Conservation (phyloP, 1,140 invertebrate genomes). For the Drosophila tristis region DNA sequence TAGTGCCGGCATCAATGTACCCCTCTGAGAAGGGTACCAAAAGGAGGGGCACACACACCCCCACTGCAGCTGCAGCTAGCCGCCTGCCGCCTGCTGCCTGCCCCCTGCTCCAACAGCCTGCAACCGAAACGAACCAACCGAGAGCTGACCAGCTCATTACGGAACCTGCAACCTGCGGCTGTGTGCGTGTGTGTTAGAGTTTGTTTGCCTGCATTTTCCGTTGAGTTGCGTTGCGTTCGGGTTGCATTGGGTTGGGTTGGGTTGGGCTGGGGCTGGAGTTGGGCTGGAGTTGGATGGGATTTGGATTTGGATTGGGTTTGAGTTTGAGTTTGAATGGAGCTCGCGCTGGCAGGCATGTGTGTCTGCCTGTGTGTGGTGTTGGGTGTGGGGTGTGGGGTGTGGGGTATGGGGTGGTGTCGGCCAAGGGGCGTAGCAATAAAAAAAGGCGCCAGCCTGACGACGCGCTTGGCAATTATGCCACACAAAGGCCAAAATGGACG, state of each 20-base stretch:
- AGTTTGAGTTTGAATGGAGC: too few relatives aligned
- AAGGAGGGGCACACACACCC: too few relatives aligned
- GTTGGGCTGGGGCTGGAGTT: too few relatives aligned
- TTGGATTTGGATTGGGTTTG: background rate
- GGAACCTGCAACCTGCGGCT: slow-evolving; percentile 36
- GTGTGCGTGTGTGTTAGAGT: slow-evolving; percentile 56
- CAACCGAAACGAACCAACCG: background rate
- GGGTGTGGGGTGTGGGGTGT: background rate
- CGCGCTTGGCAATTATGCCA: slow-evolving; percentile 74
- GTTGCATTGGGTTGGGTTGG: background rate
- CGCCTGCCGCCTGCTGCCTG: too few relatives aligned
- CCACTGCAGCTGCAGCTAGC: too few relatives aligned
- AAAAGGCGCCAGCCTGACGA: slow-evolving; percentile 68
- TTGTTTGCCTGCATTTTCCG: slow-evolving; percentile 48
- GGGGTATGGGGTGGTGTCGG: slow-evolving; percentile 22
- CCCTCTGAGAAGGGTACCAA: too few relatives aligned
- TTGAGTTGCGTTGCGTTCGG: background rate
- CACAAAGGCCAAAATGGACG: slow-evolving; percentile 51
- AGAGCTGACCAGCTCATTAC: slow-evolving; percentile 52
- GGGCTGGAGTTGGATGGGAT: background rate
- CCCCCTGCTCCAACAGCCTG: too few relatives aligned
- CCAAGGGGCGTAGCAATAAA: slow-evolving; percentile 68
- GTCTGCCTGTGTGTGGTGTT: slow-evolving; percentile 2
- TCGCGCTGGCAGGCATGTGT: too few relatives aligned
- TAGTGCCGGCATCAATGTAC: too few relatives aligned